Evolutionary conservation across 1,140 invertebrate genomes (phyloP).

Genomic region (Drosophila arizonae): DNA sequence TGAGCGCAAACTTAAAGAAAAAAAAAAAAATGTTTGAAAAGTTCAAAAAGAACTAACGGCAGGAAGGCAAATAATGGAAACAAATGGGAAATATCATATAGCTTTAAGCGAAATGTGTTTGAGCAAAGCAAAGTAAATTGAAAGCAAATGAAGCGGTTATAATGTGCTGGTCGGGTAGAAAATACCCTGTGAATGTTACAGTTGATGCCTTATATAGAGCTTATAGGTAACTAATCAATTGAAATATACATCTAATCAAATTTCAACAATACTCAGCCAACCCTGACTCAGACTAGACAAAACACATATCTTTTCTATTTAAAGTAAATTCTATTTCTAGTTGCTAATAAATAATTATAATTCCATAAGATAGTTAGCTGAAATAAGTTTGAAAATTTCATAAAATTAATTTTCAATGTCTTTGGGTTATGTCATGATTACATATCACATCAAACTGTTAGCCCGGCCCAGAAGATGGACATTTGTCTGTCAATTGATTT

Average conservation of each 20-base stretch:
- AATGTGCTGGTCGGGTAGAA: too few species aligned
- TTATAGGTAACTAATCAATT: too few species aligned
- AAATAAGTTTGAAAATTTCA: not conserved
- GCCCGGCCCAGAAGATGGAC: not conserved
- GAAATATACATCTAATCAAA: too few species aligned
- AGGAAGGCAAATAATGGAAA: conserved; percentile 6
- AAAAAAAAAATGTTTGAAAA: conserved; percentile 4
- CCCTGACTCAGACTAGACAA: too few species aligned
- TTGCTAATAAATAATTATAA: not conserved
- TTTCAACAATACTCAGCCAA: too few species aligned
- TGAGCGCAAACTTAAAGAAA: conserved; percentile 5
- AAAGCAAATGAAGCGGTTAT: not conserved
- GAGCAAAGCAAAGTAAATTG: not conserved
- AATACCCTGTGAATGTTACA: too few species aligned
- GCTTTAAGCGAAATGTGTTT: too few species aligned
- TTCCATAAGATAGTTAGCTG: conserved; percentile 4
- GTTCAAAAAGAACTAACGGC: conserved; percentile 2
- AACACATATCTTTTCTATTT: not conserved
- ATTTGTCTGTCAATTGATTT: conserved; percentile 14
- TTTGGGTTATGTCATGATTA: not conserved
- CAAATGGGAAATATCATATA: conserved; percentile 3
- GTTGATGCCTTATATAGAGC: too few species aligned
- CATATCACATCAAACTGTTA: conserved; percentile 14
- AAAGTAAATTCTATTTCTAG: not conserved
- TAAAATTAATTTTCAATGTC: not conserved